phyloP scores from a whole-genome alignment of 2,797 vertebrate species.

The Monodelphis domestica region DNA sequence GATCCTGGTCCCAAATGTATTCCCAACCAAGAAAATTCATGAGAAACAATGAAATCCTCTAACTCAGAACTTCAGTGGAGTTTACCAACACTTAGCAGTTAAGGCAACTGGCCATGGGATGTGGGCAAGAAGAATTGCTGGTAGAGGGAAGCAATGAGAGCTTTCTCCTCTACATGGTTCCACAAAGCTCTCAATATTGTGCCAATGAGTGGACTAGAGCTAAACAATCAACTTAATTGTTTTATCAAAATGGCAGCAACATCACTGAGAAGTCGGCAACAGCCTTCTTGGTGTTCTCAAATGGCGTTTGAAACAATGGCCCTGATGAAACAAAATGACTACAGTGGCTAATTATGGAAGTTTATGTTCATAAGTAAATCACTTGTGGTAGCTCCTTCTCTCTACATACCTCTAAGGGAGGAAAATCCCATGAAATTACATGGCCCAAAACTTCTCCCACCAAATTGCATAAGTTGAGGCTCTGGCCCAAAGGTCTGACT shows the following conservation, averaged over 20 bases:
- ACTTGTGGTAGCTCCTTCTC: neutral
- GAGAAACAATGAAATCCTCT: neutral
- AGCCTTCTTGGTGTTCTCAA: neutral
- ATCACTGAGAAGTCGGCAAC: neutral
- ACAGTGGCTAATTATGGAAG: neutral
- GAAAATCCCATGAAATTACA: constrained; percentile 5
- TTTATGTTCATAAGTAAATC: neutral
- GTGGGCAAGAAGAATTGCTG: neutral
- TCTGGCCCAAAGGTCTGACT: neutral
- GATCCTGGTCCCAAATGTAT: neutral
- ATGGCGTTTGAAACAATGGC: neutral
- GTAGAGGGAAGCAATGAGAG: neutral
- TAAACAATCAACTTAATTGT: neutral
- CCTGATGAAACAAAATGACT: neutral
- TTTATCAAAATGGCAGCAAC: neutral
- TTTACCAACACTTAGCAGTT: neutral
- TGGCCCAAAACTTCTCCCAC: neutral
- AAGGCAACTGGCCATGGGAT: neutral
- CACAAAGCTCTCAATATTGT: neutral
- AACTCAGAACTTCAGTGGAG: neutral
- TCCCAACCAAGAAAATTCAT: neutral
- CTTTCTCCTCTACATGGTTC: neutral
- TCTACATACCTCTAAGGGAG: neutral
- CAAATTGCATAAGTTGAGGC: constrained; percentile 9
- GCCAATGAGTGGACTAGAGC: neutral